Percentiles rank a stretch among this genome's conserved stretches.
Conservation (phyloP, 2,113 vertebrate species). For the Colistium nudipinnis region DNA sequence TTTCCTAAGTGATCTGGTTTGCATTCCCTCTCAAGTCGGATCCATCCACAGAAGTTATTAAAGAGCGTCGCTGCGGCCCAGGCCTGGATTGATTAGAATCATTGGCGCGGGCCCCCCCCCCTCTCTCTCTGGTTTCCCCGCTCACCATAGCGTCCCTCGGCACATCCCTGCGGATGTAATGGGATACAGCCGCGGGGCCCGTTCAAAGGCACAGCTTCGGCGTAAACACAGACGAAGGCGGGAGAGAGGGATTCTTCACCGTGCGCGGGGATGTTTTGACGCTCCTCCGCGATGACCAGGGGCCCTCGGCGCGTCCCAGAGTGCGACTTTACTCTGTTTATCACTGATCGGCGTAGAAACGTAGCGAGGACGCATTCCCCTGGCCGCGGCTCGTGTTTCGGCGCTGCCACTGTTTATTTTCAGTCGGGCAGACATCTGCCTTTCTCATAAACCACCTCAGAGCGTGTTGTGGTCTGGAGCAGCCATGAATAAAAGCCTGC, state of each 20-base stretch:
- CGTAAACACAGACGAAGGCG: constrained; percentile 47
- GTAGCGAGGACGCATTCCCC: constrained; percentile 44
- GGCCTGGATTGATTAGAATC: constrained; percentile 72
- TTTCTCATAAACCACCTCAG: constrained; percentile 66
- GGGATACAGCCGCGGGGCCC: constrained; percentile 46
- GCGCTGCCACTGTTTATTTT: constrained; percentile 66
- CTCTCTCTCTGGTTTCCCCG: constrained; percentile 35
- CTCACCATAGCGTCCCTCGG: constrained; percentile 37
- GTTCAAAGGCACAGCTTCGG: constrained; percentile 57
- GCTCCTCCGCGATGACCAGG: constrained; percentile 16
- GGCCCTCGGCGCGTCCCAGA: background rate
- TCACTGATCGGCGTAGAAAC: constrained; percentile 24
- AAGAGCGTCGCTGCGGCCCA: constrained; percentile 48
- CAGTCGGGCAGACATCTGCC: constrained; percentile 63
- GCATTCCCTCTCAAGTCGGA: constrained; percentile 68
- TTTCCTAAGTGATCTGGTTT: constrained; percentile 77
- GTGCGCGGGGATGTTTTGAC: constrained; percentile 51
- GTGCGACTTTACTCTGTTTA: constrained; percentile 25
- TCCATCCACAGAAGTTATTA: constrained; percentile 64
- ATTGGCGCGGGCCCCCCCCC: constrained; percentile 34
- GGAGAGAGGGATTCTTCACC: constrained; percentile 7
- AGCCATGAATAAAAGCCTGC: constrained; percentile 42
- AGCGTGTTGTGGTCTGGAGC: constrained; percentile 68
- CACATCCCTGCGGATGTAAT: constrained; percentile 65
- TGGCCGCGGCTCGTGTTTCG: constrained; percentile 47